Evolutionary conservation across 2,113 vertebrate species (phyloP).

Genomic region (Cyprinodon tularosa): DNA sequence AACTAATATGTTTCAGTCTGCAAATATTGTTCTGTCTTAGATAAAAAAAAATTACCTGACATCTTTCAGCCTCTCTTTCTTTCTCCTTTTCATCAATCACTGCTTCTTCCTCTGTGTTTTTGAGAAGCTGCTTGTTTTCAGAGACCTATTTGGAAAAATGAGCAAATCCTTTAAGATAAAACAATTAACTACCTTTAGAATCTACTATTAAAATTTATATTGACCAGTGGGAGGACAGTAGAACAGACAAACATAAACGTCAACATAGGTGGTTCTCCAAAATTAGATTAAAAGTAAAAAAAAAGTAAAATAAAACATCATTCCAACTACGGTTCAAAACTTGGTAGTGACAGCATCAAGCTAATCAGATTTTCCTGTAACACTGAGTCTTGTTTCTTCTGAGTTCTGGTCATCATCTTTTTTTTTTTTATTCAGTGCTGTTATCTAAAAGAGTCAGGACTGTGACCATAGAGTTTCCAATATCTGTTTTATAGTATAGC

Average conservation of each 20-base stretch:
- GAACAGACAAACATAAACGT: background rate
- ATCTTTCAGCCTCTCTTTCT: conserved; percentile 6
- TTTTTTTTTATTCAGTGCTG: no score
- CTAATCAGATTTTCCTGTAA: no score
- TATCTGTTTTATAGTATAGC: no score
- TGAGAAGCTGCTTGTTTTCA: background rate
- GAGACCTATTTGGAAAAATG: background rate
- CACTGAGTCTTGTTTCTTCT: no score
- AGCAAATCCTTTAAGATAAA: background rate
- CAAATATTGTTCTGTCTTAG: background rate
- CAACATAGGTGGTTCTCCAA: no score
- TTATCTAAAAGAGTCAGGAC: no score
- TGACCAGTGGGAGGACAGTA: background rate
- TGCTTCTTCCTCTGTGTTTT: background rate
- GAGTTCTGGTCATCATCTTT: no score
- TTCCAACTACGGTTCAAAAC: no score
- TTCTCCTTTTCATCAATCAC: background rate
- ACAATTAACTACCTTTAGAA: background rate
- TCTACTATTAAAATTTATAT: background rate
- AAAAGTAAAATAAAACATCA: no score
- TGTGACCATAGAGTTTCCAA: no score
- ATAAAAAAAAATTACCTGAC: conserved; percentile 26
- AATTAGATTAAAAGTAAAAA: no score
- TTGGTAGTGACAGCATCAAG: no score
- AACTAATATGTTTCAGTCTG: background rate